These are phyloP conservation scores for Etheostoma nigrum DNA, from an alignment of 2,797 vertebrate genomes.

Conservation along the genomic window DNA sequence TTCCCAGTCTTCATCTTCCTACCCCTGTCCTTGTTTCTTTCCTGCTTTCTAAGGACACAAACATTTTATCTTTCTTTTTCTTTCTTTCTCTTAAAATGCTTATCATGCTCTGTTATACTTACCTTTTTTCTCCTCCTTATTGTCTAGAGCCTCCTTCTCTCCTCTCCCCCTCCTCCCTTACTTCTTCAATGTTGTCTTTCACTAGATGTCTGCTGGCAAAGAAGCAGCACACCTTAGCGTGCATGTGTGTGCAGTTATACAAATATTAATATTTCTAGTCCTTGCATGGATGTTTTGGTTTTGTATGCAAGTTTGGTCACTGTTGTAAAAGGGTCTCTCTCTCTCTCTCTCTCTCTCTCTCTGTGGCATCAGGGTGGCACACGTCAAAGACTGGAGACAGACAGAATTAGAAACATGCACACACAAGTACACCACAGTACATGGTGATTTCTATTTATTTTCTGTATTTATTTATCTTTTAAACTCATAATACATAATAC, in stretches of 20 bases:
- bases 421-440: not conserved
- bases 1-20: slow-evolving; percentile 8
- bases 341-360: no score
- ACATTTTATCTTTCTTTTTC: not conserved
- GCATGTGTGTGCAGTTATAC: not conserved
- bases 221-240: slow-evolving; percentile 21
- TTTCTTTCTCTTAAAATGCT: slow-evolving; percentile 5
- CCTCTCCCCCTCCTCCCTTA: not conserved
- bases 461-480: slow-evolving; percentile 45
- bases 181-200: slow-evolving; percentile 56
- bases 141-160: slow-evolving; percentile 8
- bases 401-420: slow-evolving; percentile 51
- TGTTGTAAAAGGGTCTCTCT: slow-evolving; percentile 13
- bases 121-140: not conserved
- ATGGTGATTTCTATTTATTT: slow-evolving; percentile 42
- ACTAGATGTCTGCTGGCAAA: slow-evolving; percentile 41
- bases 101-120: slow-evolving; percentile 4
- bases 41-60: slow-evolving; percentile 12
- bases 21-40: slow-evolving; percentile 1
- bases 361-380: slow-evolving; percentile 56
- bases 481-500: slow-evolving; percentile 49
- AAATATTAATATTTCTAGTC: slow-evolving; percentile 25
- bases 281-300: not conserved
- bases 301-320: slow-evolving; percentile 9
- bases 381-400: slow-evolving; percentile 54